phyloP scores from a whole-genome alignment of 2,113 vertebrate genomes.

The Petrocephalus microphthalmus region DNA sequence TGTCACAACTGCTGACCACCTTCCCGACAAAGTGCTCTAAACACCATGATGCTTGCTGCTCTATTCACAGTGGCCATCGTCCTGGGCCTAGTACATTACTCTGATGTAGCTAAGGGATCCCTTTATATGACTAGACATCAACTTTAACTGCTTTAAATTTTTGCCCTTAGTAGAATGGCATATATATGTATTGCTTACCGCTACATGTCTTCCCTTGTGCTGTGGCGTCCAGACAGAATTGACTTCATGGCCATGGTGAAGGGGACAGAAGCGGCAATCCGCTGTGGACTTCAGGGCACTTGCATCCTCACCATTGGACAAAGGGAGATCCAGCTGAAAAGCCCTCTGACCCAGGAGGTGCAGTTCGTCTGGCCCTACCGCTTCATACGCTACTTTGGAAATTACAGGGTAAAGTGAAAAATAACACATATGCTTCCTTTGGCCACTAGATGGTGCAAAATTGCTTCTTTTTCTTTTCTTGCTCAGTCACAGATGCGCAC shows the following conservation, averaged over 20 bases:
- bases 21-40: neutral
- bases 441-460: neutral
- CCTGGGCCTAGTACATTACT: neutral
- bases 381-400: neutral
- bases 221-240: neutral
- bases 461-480: neutral
- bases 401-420: slow-evolving; percentile 1
- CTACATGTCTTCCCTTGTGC: neutral
- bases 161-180: neutral
- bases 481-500: too few species aligned
- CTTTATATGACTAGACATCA: neutral
- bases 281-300: neutral
- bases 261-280: neutral
- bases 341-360: neutral
- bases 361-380: neutral
- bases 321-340: neutral
- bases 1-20: neutral
- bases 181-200: neutral
- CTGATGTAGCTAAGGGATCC: neutral
- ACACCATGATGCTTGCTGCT: neutral
- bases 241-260: neutral
- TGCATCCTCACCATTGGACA: neutral
- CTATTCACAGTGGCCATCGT: neutral
- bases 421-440: neutral
- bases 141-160: neutral